Conservation (phyloP, 2,888 invertebrate species). For the Leptinotarsa haldemani region DNA sequence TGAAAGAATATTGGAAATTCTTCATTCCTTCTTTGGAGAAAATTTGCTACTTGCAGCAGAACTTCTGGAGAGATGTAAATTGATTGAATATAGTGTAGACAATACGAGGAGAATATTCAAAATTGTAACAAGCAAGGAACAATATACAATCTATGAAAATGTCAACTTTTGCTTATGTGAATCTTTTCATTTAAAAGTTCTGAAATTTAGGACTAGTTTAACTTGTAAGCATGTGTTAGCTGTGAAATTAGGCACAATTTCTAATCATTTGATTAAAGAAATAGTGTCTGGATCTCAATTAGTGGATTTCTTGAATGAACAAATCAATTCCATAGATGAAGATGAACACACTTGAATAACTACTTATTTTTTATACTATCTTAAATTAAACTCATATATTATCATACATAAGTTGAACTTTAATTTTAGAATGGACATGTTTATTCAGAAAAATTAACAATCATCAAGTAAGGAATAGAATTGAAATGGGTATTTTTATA, state of each 20-base stretch:
- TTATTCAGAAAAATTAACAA: too few relatives aligned
- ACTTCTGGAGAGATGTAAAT: constrained; percentile 71
- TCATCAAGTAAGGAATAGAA: too few relatives aligned
- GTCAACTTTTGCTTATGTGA: constrained; percentile 77
- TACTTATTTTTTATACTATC: too few relatives aligned
- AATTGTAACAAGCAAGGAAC: constrained; percentile 70
- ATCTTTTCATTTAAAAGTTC: constrained; percentile 71
- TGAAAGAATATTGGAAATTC: constrained; percentile 68
- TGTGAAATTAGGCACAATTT: constrained; percentile 70
- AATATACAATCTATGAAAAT: constrained; percentile 73
- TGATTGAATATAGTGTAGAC: constrained; percentile 68
- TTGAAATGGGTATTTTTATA: too few relatives aligned
- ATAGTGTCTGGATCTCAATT: constrained; percentile 69
- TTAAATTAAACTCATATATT: too few relatives aligned
- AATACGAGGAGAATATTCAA: constrained; percentile 69
- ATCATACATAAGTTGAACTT: too few relatives aligned
- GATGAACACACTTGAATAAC: constrained; percentile 14
- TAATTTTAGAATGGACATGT: too few relatives aligned
- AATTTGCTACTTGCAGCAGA: constrained; percentile 72
- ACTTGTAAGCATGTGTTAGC: constrained; percentile 79
- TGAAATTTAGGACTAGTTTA: constrained; percentile 67
- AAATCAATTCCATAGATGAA: constrained; percentile 49
- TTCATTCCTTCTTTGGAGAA: constrained; percentile 72
- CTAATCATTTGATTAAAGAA: constrained; percentile 64
- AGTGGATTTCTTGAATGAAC: constrained; percentile 57